Percentiles rank a stretch among this genome's conserved stretches.
phyloP scores from a whole-genome alignment of 1,140 invertebrate genomes.

The Achatina immaculata region DNA sequence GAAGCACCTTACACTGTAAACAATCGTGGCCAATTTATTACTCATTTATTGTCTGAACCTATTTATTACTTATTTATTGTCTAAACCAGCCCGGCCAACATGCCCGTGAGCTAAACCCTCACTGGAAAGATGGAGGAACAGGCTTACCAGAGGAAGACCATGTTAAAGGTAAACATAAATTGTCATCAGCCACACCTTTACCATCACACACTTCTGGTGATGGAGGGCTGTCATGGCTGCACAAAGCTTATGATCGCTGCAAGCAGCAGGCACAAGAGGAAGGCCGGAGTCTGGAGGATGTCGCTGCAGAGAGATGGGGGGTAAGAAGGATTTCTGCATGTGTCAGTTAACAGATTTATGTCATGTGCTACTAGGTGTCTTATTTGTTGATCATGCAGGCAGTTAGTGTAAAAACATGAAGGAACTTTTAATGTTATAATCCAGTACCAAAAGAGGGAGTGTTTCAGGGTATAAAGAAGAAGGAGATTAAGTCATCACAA shows the following conservation, averaged over 20 bases:
- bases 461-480: no score
- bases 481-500: no score
- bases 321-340: constrained; percentile 71
- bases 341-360: neutral
- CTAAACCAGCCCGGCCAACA: constrained; percentile 83
- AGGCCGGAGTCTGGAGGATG: constrained; percentile 75
- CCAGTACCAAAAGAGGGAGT: no score
- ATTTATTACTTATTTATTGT: no score
- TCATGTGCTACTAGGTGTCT: neutral
- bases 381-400: neutral
- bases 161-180: constrained; percentile 32
- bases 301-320: constrained; percentile 78
- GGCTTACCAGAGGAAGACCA: constrained; percentile 78
- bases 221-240: constrained; percentile 74
- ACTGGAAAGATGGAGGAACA: constrained; percentile 90
- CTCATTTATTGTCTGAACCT: no score
- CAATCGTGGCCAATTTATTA: no score
- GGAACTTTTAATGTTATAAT: constrained; percentile 2
- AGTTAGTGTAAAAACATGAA: neutral
- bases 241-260: constrained; percentile 75
- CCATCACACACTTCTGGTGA: constrained; percentile 46
- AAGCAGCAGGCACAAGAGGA: constrained; percentile 76
- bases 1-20: no score
- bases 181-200: constrained; percentile 15
- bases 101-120: constrained; percentile 87